Conservation (phyloP, 2,888 invertebrate species). For the Apamea sordens region DNA sequence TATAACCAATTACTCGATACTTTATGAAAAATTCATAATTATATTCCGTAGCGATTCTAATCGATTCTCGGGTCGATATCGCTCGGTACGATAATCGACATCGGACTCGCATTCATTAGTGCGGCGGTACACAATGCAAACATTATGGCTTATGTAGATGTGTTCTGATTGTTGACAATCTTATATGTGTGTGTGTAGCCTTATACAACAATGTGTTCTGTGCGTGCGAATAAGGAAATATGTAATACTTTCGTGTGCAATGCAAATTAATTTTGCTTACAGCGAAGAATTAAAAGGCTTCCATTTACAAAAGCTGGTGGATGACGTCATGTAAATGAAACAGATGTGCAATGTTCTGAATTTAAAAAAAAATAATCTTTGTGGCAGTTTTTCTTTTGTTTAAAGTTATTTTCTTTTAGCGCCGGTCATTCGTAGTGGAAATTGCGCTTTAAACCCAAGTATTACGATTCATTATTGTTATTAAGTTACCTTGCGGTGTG, state of each 20-base stretch:
- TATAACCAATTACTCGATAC: slow-evolving; percentile 60
- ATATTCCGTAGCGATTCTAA: slow-evolving; percentile 71
- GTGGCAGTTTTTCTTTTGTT: slow-evolving; percentile 5
- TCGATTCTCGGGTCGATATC: slow-evolving; percentile 73
- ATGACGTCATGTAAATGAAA: slow-evolving; percentile 48
- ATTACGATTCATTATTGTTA: background rate
- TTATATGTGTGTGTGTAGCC: slow-evolving; percentile 46
- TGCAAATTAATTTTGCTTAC: slow-evolving; percentile 47
- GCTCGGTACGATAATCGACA: slow-evolving; percentile 65
- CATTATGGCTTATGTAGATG: slow-evolving; percentile 67
- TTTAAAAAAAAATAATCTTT: slow-evolving; percentile 39
- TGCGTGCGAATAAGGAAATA: slow-evolving; percentile 54
- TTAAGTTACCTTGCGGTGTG: background rate
- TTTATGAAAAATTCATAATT: slow-evolving; percentile 67
- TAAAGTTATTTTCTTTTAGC: background rate
- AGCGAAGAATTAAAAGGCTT: slow-evolving; percentile 22
- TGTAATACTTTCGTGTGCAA: slow-evolving; percentile 59
- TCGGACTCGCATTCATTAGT: slow-evolving; percentile 68
- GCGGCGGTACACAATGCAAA: slow-evolving; percentile 68
- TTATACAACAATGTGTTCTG: slow-evolving; percentile 49
- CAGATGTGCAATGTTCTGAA: slow-evolving; percentile 43
- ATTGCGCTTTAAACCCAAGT: background rate
- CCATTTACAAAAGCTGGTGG: slow-evolving; percentile 36
- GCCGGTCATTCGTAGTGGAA: background rate
- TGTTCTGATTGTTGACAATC: slow-evolving; percentile 67